Evolutionary conservation across 1,140 invertebrate species (phyloP), one percentile per base, ranked within the genome.

Genomic region (Papilio glaucus): DNA sequence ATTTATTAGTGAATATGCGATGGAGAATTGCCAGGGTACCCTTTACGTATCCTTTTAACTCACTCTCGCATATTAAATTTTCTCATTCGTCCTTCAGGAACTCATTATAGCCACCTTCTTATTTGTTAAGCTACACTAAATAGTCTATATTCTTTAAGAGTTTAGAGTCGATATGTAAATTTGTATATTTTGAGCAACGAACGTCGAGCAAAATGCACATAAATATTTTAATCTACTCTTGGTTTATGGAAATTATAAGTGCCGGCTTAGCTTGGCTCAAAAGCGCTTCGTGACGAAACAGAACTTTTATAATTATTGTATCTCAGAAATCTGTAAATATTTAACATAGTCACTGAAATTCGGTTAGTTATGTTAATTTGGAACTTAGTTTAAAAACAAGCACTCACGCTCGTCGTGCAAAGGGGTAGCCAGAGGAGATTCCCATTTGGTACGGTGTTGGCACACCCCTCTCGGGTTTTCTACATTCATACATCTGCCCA

Each of bases 241-340:
- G 15, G 45, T 49, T 49, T 49, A 49, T 49, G 45, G 15, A 21
- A 49, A 21, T 49, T 49, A 18, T 49, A 49, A 49, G 18, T 49
- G 15, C n/a, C n/a, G n/a, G n/a, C n/a, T 49, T 49, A 18, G 15
- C 45, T 49, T 49, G 6, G 18, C 15, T 45, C 45, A 49, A 49
- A 49, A 8, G n/a, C n/a, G 45, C 45, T 21, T 49, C 45, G 15
- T 18, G 21, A 13, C 45, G 45, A n/a, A n/a, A 49, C 45, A 9
- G 45, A 21, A 49, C 6, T 49, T 49, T 49, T 49, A 49, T 49
- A 49, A 49, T 21, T 49, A 49, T 49, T 49, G 18, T 49, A 49
- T 21, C 21, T 15, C 2, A 1, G 15, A 49, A 21, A 18, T 21
- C 7, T 49, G 21, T 49, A 9, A 18, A 49, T 49, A 49, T 49